Conservation (phyloP, 2,113 vertebrate species). For the Cyphomyrus plagiostoma region DNA sequence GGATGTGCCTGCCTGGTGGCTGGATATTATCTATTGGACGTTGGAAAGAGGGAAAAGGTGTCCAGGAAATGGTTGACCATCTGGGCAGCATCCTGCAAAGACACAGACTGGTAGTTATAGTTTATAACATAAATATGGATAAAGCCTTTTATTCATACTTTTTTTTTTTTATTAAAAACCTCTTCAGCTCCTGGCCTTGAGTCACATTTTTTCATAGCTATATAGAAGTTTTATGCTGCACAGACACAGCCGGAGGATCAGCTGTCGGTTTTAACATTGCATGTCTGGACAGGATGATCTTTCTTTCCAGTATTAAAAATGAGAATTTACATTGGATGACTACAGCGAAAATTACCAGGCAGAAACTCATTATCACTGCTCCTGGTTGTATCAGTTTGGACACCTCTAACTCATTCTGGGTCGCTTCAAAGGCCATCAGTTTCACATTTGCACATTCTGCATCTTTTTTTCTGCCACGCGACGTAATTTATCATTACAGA, state of each 20-base stretch:
- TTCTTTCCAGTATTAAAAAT: neutral
- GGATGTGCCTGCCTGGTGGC: neutral
- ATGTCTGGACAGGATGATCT: neutral
- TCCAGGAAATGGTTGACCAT: neutral
- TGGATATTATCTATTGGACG: neutral
- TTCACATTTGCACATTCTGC: neutral
- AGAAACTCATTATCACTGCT: neutral
- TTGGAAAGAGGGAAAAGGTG: neutral
- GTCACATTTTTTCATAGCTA: neutral
- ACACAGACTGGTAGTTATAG: neutral
- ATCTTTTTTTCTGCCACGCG: neutral
- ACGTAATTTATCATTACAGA: slow-evolving; percentile 2
- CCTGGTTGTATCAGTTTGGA: neutral
- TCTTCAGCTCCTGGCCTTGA: neutral
- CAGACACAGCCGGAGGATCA: neutral
- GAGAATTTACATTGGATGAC: neutral
- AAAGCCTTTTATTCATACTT: neutral
- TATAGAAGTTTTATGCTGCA: neutral
- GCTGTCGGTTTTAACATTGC: neutral
- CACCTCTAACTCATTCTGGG: too few species aligned
- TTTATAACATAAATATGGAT: neutral
- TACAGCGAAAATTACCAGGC: neutral
- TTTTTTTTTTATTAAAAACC: neutral
- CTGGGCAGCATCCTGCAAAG: neutral
- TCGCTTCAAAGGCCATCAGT: slow-evolving; percentile 2